These are phyloP conservation scores for Lepidotrigona ventralis DNA, from an alignment of 1,140 invertebrate genomes.

Conservation along the genomic window DNA sequence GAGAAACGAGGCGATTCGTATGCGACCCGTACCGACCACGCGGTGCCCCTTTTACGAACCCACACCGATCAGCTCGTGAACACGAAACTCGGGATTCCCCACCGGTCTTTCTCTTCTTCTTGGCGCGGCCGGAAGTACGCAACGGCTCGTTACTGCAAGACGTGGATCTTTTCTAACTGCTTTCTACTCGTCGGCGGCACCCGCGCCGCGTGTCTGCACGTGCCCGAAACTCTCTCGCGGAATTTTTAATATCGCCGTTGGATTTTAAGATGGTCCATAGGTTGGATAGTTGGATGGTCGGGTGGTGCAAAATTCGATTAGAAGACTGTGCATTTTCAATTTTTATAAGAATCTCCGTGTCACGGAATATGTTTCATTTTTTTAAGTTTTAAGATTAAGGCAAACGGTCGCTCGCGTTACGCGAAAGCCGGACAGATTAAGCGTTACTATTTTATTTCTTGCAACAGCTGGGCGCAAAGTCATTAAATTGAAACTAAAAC, in stretches of 20 bases:
- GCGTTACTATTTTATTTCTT: too few species aligned
- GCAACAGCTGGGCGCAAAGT: too few species aligned
- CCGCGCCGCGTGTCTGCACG: slow-evolving; percentile 17
- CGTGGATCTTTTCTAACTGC: slow-evolving; percentile 12
- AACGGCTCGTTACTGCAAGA: slow-evolving; percentile 48
- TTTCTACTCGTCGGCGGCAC: not conserved
- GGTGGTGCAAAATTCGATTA: too few species aligned
- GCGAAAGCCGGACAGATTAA: too few species aligned
- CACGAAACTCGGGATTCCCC: slow-evolving; percentile 36
- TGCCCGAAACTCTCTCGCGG: slow-evolving; percentile 18
- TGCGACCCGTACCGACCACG: slow-evolving; percentile 57
- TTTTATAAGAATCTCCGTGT: too few species aligned
- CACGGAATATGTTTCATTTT: too few species aligned
- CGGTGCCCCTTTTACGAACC: slow-evolving; percentile 60
- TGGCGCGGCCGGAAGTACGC: slow-evolving; percentile 50
- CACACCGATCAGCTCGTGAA: slow-evolving; percentile 25
- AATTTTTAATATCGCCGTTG: slow-evolving; percentile 18
- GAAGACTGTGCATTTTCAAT: too few species aligned
- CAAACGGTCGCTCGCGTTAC: too few species aligned
- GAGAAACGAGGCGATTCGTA: slow-evolving; percentile 74
- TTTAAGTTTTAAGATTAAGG: too few species aligned
- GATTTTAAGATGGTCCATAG: too few species aligned
- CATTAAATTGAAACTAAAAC: too few species aligned
- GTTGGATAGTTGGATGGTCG: too few species aligned
- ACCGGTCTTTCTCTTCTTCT: slow-evolving; percentile 7